Conservation (phyloP, 2,113 vertebrate genomes). For the Ochotona curzoniae region DNA sequence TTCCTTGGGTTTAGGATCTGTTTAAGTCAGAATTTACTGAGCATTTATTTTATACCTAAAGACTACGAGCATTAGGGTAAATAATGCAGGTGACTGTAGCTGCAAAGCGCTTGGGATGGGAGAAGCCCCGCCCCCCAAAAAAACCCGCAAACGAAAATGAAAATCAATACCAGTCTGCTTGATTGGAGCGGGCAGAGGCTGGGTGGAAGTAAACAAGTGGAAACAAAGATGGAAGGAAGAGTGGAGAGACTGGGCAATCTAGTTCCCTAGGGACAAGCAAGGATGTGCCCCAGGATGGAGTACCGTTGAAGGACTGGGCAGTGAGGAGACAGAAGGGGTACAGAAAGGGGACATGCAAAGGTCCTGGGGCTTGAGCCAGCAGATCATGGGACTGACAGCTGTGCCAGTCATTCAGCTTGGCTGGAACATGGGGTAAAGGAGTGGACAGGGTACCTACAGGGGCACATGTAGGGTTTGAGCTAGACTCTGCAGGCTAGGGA, state of each 20-base stretch:
- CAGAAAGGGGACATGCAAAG: neutral
- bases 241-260: neutral
- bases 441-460: neutral
- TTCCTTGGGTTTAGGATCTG: neutral
- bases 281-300: neutral
- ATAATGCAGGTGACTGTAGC: neutral
- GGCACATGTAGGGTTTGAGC: neutral
- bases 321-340: neutral
- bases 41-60: neutral
- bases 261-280: neutral
- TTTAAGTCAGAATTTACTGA: neutral
- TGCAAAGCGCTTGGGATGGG: neutral
- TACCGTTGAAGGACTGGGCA: fast-evolving
- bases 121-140: neutral
- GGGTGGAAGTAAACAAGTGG: no score
- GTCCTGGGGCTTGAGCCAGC: neutral
- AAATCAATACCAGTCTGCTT: neutral
- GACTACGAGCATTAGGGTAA: neutral
- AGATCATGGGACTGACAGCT: neutral
- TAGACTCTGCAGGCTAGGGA: neutral
- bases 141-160: neutral
- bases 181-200: no score
- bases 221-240: neutral
- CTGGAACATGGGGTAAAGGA: fast-evolving
- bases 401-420: neutral